Base-by-base conservation (phyloP, 2,797 vertebrate species). In the Xenentodon cancila region DNA sequence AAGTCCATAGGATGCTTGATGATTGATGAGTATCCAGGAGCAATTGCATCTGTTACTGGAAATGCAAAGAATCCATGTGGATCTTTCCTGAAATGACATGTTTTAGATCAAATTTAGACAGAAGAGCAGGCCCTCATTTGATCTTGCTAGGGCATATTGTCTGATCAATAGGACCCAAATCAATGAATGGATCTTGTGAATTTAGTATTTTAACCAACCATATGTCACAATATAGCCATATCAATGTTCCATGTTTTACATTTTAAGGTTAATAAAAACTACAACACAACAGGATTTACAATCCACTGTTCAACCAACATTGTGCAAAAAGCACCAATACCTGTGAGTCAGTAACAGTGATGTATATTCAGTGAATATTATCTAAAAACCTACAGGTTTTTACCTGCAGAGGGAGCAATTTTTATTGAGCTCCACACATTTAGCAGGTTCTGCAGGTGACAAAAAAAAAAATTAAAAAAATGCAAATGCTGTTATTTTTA, bases 1-100 rank as follows among this genome's bases (percentile, higher is more conserved):
- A 99, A 99, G 85, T 99, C 98, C 97, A 99, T 99, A 0, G 98
- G 98, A 80, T 99, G 97, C 56, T 99, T 99, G 89, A 99, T 99
- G 84, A 99, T 99, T 90, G 96, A 93, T 20, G 97, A 99, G 90
- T 99, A 99, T 21, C 97, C 97, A 7, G 97, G 97, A 65, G 98
- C 97, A 5, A 99, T 99, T 1, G 96, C 96, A 81, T 99, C 97
- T 0, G 97, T 99, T 60, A 99, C 97, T 25, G 98, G 97, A 87
- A 96, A 97, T 62, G 98, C 92, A 82, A 99, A 99, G 88, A 99
- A 99, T 12, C 97, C 97, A 67, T 99, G 97, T 66, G 95, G 93
- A 79, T 99, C 97, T 92, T 99, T 99, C 87, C 98, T 99, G 87
- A 72, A 88, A 91, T 43, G 18, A 67, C 19, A 64, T 25, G 25